Conservation (phyloP, 2,888 invertebrate genomes). For the Oligia latruncula region DNA sequence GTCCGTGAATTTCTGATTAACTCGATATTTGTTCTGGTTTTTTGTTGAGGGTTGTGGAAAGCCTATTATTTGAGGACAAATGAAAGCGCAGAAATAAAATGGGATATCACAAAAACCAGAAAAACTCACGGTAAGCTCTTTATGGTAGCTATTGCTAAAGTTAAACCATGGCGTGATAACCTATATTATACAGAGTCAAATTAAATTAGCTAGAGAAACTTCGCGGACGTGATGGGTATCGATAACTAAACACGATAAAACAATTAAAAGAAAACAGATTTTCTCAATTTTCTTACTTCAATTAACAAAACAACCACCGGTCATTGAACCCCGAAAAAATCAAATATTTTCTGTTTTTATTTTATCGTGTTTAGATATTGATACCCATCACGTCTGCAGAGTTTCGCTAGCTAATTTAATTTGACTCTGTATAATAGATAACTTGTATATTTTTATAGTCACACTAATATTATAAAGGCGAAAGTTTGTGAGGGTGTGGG, state of each 20-base stretch:
- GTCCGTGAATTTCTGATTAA: constrained; percentile 49
- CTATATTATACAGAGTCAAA: neutral
- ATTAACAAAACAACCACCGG: too few species aligned
- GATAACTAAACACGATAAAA: neutral
- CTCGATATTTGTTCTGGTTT: constrained; percentile 34
- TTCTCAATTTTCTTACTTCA: too few species aligned
- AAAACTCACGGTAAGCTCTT: neutral
- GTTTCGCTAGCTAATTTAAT: neutral
- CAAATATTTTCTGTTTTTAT: too few species aligned
- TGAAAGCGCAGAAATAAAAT: neutral
- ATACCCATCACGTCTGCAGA: too few species aligned
- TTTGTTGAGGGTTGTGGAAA: neutral
- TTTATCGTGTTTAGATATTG: too few species aligned
- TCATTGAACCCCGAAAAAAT: too few species aligned
- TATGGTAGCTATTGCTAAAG: neutral
- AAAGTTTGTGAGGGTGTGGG: too few species aligned
- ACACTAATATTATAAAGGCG: too few species aligned
- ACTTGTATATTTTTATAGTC: neutral
- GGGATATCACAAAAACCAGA: neutral
- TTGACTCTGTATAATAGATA: neutral
- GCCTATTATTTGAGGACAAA: constrained; percentile 5
- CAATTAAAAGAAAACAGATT: too few species aligned
- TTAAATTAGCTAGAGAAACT: neutral
- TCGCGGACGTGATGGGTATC: too few species aligned
- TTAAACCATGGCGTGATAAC: neutral